Evolutionary conservation across 2,113 vertebrate genomes (phyloP).

Genomic region (Cromileptes altivelis): DNA sequence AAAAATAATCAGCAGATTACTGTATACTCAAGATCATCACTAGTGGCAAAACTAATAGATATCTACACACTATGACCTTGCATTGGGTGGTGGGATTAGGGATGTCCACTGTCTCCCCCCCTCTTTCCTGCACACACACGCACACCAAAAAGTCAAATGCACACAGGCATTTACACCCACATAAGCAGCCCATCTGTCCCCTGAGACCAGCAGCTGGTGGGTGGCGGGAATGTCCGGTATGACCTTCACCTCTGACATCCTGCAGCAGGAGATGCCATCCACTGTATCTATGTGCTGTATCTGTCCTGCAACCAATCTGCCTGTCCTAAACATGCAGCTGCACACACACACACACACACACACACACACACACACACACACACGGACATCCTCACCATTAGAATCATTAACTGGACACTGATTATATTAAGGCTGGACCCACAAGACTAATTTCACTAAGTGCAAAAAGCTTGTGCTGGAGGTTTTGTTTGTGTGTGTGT

Average conservation of each 20-base stretch:
- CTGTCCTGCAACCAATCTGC: constrained; percentile 39
- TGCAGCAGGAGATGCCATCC: constrained; percentile 17
- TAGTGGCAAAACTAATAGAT: neutral
- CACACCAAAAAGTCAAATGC: neutral
- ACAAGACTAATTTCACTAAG: constrained; percentile 76
- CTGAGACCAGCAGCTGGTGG: constrained; percentile 61
- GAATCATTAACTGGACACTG: constrained; percentile 73
- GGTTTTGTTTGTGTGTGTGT: constrained; percentile 8
- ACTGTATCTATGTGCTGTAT: constrained; percentile 31
- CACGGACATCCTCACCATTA: constrained; percentile 54
- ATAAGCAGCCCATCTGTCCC: constrained; percentile 63
- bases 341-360: constrained; percentile 31
- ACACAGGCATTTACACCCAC: neutral
- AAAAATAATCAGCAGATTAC: neutral
- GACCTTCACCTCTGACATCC: constrained; percentile 54
- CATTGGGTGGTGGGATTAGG: constrained; percentile 18
- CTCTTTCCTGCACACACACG: constrained; percentile 2
- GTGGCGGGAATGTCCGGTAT: constrained; percentile 21
- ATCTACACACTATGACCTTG: neutral
- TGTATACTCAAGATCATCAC: neutral
- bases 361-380: constrained; percentile 25
- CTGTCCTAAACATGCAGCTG: constrained; percentile 19
- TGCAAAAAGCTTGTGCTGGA: constrained; percentile 61
- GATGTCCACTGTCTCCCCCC: constrained; percentile 14
- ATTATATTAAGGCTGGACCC: constrained; percentile 68